Conservation (phyloP, 2,888 invertebrate genomes). For the Cantharis rustica region DNA sequence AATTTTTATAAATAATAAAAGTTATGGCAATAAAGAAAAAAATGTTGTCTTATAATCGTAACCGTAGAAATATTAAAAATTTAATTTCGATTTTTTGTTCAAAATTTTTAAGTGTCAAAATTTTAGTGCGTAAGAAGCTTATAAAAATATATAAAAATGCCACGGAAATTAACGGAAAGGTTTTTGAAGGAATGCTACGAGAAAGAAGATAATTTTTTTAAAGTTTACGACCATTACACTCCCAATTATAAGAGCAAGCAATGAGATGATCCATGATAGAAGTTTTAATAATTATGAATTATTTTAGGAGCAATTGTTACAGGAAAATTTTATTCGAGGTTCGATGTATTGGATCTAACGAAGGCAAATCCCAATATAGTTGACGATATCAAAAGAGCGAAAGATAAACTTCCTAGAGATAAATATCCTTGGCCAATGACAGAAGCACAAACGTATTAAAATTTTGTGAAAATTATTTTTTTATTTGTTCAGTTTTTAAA, state of each 20-base stretch:
- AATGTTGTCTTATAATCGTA: not conserved
- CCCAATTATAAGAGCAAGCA: slow-evolving; percentile 44
- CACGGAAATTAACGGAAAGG: slow-evolving; percentile 23
- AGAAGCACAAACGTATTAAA: slow-evolving; percentile 44
- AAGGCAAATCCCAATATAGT: slow-evolving; percentile 41
- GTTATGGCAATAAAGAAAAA: not conserved
- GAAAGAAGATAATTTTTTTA: slow-evolving; percentile 41
- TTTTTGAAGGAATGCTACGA: slow-evolving; percentile 44
- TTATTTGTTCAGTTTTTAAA: not conserved
- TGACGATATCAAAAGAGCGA: slow-evolving; percentile 40
- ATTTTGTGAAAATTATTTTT: too few relatives aligned
- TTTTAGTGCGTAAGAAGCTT: not conserved
- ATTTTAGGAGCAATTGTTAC: slow-evolving; percentile 44
- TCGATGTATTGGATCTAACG: slow-evolving; percentile 41
- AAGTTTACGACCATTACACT: slow-evolving; percentile 44
- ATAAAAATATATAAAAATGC: not conserved
- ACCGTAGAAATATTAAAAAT: not conserved
- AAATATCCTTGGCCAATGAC: slow-evolving; percentile 49
- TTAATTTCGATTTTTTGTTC: not conserved
- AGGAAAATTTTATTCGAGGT: slow-evolving; percentile 50
- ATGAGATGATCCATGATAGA: not conserved
- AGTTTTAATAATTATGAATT: not conserved
- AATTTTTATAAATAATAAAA: not conserved
- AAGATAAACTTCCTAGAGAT: slow-evolving; percentile 44
- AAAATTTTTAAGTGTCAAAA: not conserved